A percentile compares a stretch with the other conserved stretches of the same genome.
Evolutionary conservation across 2,797 vertebrate genomes (phyloP).

Genomic region (Eidolon dupreanum): DNA sequence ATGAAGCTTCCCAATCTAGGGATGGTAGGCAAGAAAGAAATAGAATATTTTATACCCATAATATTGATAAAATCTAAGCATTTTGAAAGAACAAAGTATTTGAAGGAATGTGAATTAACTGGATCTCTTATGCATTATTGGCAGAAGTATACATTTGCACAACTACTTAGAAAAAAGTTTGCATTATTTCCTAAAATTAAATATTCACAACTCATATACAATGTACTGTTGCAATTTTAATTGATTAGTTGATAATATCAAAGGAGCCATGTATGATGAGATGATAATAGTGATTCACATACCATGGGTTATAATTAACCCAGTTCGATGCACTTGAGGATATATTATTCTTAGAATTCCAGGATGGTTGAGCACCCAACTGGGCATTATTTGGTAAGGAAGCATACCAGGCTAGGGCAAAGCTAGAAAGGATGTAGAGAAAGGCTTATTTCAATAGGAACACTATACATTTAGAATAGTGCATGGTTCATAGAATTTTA

Average conservation of each 20-base stretch:
- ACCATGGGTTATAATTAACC: conserved; percentile 29
- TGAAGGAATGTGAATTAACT: not conserved
- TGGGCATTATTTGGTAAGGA: not conserved
- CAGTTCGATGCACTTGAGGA: not conserved
- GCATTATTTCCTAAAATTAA: conserved; percentile 33
- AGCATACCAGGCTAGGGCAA: not conserved
- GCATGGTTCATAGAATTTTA: not conserved
- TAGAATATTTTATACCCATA: not conserved
- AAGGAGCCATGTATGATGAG: not conserved
- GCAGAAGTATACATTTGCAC: not conserved
- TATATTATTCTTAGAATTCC: not conserved
- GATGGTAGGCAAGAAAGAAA: conserved; percentile 8
- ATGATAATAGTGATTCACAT: conserved; percentile 43
- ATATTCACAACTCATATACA: not conserved
- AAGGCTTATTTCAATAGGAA: not conserved
- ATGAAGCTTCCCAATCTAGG: not conserved
- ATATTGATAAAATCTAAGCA: not conserved
- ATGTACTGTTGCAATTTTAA: conserved; percentile 11
- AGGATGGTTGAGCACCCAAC: not conserved
- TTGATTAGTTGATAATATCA: conserved; percentile 43
- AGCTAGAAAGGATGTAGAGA: not conserved
- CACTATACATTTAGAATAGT: not conserved
- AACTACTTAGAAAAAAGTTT: conserved; percentile 12
- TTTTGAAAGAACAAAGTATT: conserved; percentile 3
- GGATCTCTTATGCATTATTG: not conserved